These are phyloP conservation scores for Paralinhomoeus sp. DNA, from an alignment of 2,888 invertebrate genomes.

Conservation along the genomic window DNA sequence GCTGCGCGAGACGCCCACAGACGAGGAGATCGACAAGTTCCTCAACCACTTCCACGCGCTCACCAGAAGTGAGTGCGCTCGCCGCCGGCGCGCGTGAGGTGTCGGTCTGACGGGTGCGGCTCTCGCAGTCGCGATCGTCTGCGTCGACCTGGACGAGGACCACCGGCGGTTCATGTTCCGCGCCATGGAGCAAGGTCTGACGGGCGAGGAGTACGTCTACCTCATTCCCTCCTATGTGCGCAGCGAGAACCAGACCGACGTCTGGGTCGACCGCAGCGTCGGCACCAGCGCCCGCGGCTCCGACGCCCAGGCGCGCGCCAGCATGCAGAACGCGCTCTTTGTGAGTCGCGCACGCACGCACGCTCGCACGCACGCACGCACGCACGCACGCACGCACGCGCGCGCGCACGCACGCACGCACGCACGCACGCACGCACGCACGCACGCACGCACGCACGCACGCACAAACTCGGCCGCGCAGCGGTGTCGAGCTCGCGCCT, in stretches of 20 bases:
- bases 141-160: constrained; percentile 3
- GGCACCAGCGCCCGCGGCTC: background rate
- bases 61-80: constrained; percentile 2
- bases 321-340: constrained; percentile 2
- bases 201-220: constrained; percentile 14
- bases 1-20: constrained; percentile 2
- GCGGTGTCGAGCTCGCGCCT: no score
- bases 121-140: constrained; percentile 1
- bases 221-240: constrained; percentile 11
- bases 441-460: no score
- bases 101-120: background rate
- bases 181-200: constrained; percentile 1
- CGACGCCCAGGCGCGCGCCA: background rate
- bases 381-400: no score
- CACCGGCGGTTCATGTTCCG: constrained; percentile 3
- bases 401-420: no score
- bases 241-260: constrained; percentile 4
- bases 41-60: constrained; percentile 2
- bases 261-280: constrained; percentile 1
- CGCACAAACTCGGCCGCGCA: no score
- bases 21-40: constrained; percentile 4
- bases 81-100: background rate
- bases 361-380: no score
- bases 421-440: no score
- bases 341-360: background rate